Conservation (phyloP, 2,888 invertebrate species). For the Lasioglossum morio region DNA sequence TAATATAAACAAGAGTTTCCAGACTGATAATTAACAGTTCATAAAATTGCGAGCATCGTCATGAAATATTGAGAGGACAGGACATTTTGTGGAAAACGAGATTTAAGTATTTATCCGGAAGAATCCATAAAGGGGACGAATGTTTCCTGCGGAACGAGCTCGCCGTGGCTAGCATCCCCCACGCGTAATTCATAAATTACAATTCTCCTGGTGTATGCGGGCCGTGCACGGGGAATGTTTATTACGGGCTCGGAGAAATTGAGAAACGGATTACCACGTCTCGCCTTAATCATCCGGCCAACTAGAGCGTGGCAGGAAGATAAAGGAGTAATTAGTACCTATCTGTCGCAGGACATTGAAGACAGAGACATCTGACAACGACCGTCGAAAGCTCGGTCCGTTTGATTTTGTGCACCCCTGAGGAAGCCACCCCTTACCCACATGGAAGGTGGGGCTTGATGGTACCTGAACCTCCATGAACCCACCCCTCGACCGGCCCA, state of each 20-base stretch:
- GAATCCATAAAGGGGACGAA: background rate
- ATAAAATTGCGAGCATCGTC: background rate
- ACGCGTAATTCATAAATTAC: constrained; percentile 41
- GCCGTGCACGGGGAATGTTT: constrained; percentile 14
- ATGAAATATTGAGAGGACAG: background rate
- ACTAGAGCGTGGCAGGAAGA: constrained; percentile 38
- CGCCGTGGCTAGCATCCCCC: constrained; percentile 14
- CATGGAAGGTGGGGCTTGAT: constrained; percentile 77
- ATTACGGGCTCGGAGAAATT: constrained; percentile 40
- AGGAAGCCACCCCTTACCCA: constrained; percentile 69
- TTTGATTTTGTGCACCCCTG: constrained; percentile 79
- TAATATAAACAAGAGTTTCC: constrained; percentile 12
- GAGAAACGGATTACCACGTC: constrained; percentile 60
- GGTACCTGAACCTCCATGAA: constrained; percentile 70
- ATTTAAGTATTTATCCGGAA: background rate
- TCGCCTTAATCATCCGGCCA: constrained; percentile 52
- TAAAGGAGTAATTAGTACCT: constrained; percentile 60
- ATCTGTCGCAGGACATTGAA: constrained; percentile 60
- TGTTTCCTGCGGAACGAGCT: background rate
- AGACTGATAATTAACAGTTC: background rate
- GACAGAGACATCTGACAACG: constrained; percentile 79
- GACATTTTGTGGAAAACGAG: constrained; percentile 1
- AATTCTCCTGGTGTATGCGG: constrained; percentile 18
- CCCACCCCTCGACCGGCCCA: constrained; percentile 74
- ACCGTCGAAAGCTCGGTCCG: constrained; percentile 68